Evolutionary conservation across 1,140 invertebrate species (phyloP), one percentile per base, ranked within the genome.

Genomic region (Drosophila yakuba): DNA sequence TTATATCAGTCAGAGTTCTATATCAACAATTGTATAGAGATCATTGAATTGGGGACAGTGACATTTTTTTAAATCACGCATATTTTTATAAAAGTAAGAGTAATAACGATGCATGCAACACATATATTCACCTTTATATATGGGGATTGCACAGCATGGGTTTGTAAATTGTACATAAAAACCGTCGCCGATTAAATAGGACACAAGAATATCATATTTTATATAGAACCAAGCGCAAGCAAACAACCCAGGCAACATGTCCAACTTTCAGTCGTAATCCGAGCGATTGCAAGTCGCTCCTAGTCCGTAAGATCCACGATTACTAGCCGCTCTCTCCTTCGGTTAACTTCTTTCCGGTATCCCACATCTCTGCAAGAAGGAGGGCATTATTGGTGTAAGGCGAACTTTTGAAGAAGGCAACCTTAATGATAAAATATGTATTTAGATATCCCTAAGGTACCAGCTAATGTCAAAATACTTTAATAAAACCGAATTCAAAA

Each of bases 1-100:
- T 86, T 88, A 86, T 63, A 88, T 66, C 83, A 86, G 72, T 86
- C 83, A 88, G 71, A 86, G 83, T 79, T 86, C 75, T 88, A 79
- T 86, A 79, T 73, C 74, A 57, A 44, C 20, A 62, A 59, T 44
- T 60, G 58, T 62, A 68, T 68, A 52, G 51, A 45, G 28, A 67
- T 51, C 25, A 39, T 64, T 48, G 41, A 56, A 64, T 57, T 32
- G 59, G 35, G 25, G 38, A 41, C 4, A 38, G 74, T 51, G 52
- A 58, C 58, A 73, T 85, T 72, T 78, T 81, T 64, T 66, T 52
- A 38, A 23, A 28, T 66, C 25, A 43, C 32, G 41, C 69, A 72
- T 86, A 82, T 79, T 86, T 88, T 83, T 78, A 61, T 78, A 77
- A 50, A 32, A 48, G 10, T 28, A 35, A 12, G 43, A 72, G 36